Evolutionary conservation across 2,113 vertebrate genomes (phyloP), one percentile per base, ranked within the genome.

Genomic region (Gobius niger): DNA sequence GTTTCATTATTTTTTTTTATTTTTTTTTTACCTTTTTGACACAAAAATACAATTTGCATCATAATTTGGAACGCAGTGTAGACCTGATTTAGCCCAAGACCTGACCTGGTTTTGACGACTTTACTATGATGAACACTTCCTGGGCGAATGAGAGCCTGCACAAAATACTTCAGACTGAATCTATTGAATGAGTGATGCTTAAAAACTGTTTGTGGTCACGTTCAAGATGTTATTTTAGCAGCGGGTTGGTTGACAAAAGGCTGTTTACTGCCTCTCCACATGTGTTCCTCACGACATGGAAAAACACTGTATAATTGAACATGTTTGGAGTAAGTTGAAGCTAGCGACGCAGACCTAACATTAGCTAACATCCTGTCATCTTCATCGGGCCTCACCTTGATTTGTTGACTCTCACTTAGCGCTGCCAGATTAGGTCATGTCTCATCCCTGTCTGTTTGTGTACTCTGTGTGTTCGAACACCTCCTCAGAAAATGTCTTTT

Each of bases 391-490:
- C 61, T 79, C 80, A 72, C 78, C 70, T 81, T 70, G 60, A 84
- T 78, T 74, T 85, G 79, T 82, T 80, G 77, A 83, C 70, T 80
- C 72, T 78, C 61, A 13, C 66, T 73, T 56, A 63, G 47, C 40
- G 57, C 68, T 50, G 34, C 62, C 53, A 74, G 70, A 85, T 83
- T 59, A 65, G 67, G 63, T 81, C 71, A 62, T 77, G 77, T 81
- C 76, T 70, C 46, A 78, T 79, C 75, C 57, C 69, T 14, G 50
- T 47, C 53, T 75, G 71, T 82, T 77, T 82, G 71, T 73, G 70
- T 85, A 47, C 34, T 14, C 70, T 87, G 70, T 77, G 62, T 71
- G 63, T 70, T 46, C 49, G 65, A 77, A 85, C 87, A 82, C 82
- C 86, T 88, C 82, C 78, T 76, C 73, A 56, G 65, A 65, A 73